Evolutionary conservation across 2,797 vertebrate genomes (phyloP), one percentile per base, ranked within the genome.

Genomic region (Argyrosomus regius): DNA sequence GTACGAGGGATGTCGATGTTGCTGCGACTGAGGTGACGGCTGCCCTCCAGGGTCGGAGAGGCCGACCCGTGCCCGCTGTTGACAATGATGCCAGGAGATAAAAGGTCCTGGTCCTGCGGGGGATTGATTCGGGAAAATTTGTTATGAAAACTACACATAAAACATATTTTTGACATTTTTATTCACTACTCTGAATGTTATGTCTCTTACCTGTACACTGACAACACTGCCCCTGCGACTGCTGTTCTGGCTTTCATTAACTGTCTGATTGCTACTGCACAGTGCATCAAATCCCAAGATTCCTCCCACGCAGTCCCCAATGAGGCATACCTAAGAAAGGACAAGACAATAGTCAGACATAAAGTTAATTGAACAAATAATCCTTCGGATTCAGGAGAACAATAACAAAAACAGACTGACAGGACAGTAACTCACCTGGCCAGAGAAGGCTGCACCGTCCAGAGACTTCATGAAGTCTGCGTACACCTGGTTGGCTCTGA

Each of bases 271-370:
- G 73, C 96, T 98, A 86, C 95, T 98, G 94, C 98, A 99, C 86
- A 99, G 95, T 59, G 97, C 97, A 85, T 99, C 98, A 64, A 99
- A 99, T 81, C 97, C 98, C 88, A 99, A 87, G 85, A 99, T 98
- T 87, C 98, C 98, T 69, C 98, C 98, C 50, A 99, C 96, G 53
- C 97, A 99, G 94, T 99, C 98, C 59, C 98, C 98, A 24, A 99
- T 96, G 86, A 99, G 95, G 81, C 97, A 98, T 16, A 99, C 98
- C 98, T 99, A 24, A 9, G 35, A 9, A 39, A 39, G 35, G 4
- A 89, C 26, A 72, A 24, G 66, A 18, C 67, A 81, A 58, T 4
- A 24, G 69, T 66, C 54, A 81, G 10, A 80, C 18, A 71, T 20
- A 45, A 31, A 59, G 17, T 63, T 35, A 35, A 46, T 54, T 45